These are phyloP conservation scores for Spea hammondii DNA, from an alignment of 2,797 vertebrate species.

Conservation along the genomic window DNA sequence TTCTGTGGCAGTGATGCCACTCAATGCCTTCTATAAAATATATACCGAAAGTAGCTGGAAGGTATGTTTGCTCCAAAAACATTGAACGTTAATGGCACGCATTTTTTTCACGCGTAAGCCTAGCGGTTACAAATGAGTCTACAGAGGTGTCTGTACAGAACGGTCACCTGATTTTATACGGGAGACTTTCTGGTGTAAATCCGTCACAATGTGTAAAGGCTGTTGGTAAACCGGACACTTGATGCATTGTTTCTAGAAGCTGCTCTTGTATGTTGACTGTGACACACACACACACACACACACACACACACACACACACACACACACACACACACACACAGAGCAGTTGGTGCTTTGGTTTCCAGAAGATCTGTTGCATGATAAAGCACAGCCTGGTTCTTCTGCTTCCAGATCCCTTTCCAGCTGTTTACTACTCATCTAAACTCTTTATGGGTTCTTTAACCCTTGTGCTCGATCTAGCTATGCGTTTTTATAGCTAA, in stretches of 20 bases:
- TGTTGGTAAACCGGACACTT: conserved; percentile 7
- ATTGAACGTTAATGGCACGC: too few species aligned
- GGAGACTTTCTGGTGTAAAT: conserved; percentile 7
- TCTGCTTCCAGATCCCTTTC: neutral
- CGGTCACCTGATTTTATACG: neutral
- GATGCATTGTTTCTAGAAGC: neutral
- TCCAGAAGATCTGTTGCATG: neutral
- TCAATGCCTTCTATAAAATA: too few species aligned
- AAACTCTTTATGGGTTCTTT: neutral
- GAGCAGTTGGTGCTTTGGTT: neutral
- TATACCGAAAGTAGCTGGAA: too few species aligned
- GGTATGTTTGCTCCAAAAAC: too few species aligned
- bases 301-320: too few species aligned
- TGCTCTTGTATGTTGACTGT: neutral
- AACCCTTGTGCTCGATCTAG: too few species aligned
- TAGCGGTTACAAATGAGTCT: too few species aligned
- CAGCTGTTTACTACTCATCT: conserved; percentile 7
- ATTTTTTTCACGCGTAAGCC: too few species aligned
- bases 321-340: too few species aligned
- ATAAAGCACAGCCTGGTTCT: conserved; percentile 1
- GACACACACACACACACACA: neutral
- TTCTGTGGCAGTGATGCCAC: too few species aligned
- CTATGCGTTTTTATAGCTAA: too few species aligned
- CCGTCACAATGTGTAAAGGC: conserved; percentile 3
- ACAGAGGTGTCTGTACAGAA: neutral